Evolutionary conservation across 1,140 invertebrate genomes (phyloP).

Genomic region (Cydia pomonella): DNA sequence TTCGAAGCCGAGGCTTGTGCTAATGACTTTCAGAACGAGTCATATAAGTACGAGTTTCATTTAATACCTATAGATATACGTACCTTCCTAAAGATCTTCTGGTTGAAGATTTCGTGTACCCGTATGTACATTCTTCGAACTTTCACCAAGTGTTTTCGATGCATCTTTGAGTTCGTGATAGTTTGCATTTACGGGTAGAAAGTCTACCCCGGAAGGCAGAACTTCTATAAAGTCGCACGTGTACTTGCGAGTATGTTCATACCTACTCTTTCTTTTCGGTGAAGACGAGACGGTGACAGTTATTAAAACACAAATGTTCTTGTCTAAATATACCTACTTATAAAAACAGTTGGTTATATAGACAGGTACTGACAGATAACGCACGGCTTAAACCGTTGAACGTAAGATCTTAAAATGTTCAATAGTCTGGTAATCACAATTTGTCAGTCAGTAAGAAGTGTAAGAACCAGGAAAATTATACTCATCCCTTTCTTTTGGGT

Average conservation of each 20-base stretch:
- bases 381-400: too few relatives aligned
- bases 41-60: neutral
- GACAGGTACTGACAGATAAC: neutral
- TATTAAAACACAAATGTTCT: neutral
- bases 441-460: too few relatives aligned
- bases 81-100: neutral
- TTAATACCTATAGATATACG: neutral
- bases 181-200: neutral
- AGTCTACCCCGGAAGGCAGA: neutral
- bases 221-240: neutral
- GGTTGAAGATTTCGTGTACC: neutral
- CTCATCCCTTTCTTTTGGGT: too few relatives aligned
- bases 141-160: constrained; percentile 7
- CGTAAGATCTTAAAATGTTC: too few relatives aligned
- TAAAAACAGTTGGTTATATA: neutral
- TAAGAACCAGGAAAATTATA: too few relatives aligned
- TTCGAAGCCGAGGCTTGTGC: constrained; percentile 6
- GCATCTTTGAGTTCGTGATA: neutral
- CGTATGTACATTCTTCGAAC: neutral
- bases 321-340: neutral
- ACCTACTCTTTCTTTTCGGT: neutral
- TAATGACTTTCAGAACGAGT: constrained; percentile 8
- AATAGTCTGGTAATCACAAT: too few relatives aligned
- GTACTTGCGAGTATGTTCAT: neutral
- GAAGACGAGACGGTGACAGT: neutral